Percentiles rank a stretch among this genome's conserved stretches.
phyloP scores from a whole-genome alignment of 2,888 invertebrate genomes.

The Congeria kusceri region DNA sequence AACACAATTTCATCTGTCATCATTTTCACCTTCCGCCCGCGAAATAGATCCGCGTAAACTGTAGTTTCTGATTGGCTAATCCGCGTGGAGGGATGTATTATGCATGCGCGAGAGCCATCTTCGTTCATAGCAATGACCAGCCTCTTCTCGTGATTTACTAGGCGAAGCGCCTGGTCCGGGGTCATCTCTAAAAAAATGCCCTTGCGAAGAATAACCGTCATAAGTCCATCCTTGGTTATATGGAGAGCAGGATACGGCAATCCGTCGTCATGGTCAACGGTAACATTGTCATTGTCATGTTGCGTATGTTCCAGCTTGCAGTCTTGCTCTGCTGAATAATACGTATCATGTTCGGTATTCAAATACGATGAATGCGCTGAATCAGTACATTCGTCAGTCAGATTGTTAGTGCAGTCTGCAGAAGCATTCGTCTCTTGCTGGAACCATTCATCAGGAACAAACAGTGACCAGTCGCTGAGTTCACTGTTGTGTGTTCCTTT shows the following conservation, averaged over 20 bases:
- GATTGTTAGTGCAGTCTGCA: no score
- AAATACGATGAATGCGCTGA: no score
- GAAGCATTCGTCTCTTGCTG: no score
- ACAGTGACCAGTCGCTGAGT: no score
- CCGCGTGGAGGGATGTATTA: constrained; percentile 84
- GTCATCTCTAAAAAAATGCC: constrained; percentile 85
- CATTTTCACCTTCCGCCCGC: constrained; percentile 76
- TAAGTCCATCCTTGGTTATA: constrained; percentile 84
- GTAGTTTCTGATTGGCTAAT: constrained; percentile 84
- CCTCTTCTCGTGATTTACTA: constrained; percentile 84
- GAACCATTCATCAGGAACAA: no score
- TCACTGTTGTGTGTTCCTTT: no score
- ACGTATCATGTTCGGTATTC: no score
- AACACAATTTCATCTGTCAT: constrained; percentile 76
- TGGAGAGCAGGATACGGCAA: constrained; percentile 82
- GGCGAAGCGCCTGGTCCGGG: constrained; percentile 84
- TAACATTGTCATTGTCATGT: constrained; percentile 17
- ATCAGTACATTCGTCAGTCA: no score
- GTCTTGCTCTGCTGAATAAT: no score
- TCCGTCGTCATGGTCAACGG: constrained; percentile 36
- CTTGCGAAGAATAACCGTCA: constrained; percentile 84
- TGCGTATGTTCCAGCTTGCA: not conserved
- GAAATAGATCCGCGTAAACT: constrained; percentile 82
- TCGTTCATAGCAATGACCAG: constrained; percentile 84
- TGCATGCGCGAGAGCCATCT: constrained; percentile 81